Percentiles rank a stretch among this genome's conserved stretches.
Conservation (phyloP, 1,140 invertebrate species). For the Drusus annulatus region DNA sequence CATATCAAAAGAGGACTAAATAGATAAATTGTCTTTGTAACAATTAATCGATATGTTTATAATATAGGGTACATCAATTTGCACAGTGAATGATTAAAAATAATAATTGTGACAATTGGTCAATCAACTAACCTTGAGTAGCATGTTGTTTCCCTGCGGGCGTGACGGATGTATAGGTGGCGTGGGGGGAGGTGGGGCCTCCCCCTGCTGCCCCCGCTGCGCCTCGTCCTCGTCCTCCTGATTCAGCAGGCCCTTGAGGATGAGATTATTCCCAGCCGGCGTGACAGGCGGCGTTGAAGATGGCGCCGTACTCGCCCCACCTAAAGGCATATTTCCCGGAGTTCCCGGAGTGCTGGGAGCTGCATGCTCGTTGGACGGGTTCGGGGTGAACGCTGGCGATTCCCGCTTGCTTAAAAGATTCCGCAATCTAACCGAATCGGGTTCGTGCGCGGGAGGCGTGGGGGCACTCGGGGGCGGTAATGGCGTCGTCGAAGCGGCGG, state of each 20-base stretch:
- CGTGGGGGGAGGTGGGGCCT: constrained; percentile 57
- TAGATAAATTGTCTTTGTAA: no score
- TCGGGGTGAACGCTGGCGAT: constrained; percentile 54
- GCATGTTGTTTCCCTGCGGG: constrained; percentile 77
- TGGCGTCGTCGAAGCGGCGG: constrained; percentile 70
- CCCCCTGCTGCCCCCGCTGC: constrained; percentile 26
- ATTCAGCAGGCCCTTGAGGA: constrained; percentile 85
- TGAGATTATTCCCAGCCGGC: constrained; percentile 68
- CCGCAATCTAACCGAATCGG: constrained; percentile 78
- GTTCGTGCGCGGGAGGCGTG: constrained; percentile 62
- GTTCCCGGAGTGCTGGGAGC: constrained; percentile 48
- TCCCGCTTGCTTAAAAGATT: constrained; percentile 76
- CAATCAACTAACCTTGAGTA: constrained; percentile 76
- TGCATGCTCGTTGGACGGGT: background rate
- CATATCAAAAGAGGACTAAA: no score
- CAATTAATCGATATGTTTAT: no score
- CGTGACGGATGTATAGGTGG: constrained; percentile 63
- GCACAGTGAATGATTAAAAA: constrained; percentile 57
- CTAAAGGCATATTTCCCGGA: no score
- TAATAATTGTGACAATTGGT: background rate
- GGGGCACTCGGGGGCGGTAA: constrained; percentile 62
- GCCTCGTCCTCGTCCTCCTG: constrained; percentile 86
- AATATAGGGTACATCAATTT: no score
- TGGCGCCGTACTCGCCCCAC: no score
- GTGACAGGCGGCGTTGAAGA: constrained; percentile 13